Base-by-base conservation (phyloP, 2,888 invertebrate species). In the Ceramica pisi region DNA sequence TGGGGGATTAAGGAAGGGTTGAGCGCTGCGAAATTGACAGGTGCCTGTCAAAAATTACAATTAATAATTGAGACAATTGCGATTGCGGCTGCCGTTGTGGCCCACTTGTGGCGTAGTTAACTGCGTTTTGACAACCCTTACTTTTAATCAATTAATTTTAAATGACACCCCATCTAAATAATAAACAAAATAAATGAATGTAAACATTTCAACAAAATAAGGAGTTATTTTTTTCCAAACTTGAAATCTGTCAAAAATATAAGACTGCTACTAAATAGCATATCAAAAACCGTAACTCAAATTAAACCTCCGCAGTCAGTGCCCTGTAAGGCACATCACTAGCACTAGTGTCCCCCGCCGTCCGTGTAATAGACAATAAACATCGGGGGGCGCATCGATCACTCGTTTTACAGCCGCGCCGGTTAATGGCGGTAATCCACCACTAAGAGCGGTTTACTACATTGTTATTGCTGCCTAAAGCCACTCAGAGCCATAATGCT, bases 1-100 rank as follows among this genome's bases (percentile, higher is more conserved):
- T 93, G 95, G 94, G 90, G 93, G 95, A 94, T 95, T 95, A 94
- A 85, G 89, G 93, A 95, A 95, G 95, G 96, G 95, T 95, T 95
- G 95, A 91, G 89, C 88, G 91, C 90, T 92, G 93, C 94, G 91
- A 93, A 95, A 95, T 96, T 95, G 96, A 95, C 95, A 95, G 95
- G 94, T 95, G 95, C 94, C 96, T 91, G 93, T 96, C 96, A 96
- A 96, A 95, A 96, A 95, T 95, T 96, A 95, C 95, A 94, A 94
- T 95, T 95, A 96, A 95, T 95, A 93, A 95, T 94, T 94, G 93
- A 94, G 94, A 92, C 92, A 91, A 93, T 92, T 92, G 93, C 87
- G 85, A 89, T 86, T 88, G 89, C 90, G 86, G 86, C 87, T 87
- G 89, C 70, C 65, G 76, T 69, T 63, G 61, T 66, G 70, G 73